These are phyloP conservation scores for Leucoma salicis DNA, from an alignment of 2,888 invertebrate species.

Conservation along the genomic window DNA sequence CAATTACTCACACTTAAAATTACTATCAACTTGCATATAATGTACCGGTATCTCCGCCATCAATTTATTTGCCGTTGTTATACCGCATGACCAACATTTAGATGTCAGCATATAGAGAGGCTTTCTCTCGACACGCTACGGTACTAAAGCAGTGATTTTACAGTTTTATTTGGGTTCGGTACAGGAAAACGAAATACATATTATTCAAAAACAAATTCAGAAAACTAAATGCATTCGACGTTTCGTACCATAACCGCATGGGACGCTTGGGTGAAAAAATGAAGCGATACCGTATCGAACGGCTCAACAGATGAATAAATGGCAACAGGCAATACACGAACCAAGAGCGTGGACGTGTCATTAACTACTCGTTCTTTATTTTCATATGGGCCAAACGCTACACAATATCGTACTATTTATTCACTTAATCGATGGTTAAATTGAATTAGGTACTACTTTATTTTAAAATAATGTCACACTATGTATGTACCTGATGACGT, in stretches of 20 bases:
- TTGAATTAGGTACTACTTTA: no score
- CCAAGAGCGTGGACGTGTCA: neutral
- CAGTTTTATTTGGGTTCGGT: no score
- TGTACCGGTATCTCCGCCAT: constrained; percentile 1
- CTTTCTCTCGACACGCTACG: constrained; percentile 7
- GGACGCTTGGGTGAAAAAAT: no score
- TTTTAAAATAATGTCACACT: no score
- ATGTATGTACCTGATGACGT: no score
- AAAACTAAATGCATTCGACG: no score
- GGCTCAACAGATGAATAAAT: neutral
- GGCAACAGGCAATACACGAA: neutral
- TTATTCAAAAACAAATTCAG: no score
- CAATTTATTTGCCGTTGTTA: constrained; percentile 2
- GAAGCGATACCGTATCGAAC: neutral
- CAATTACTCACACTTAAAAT: neutral
- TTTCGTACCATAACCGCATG: no score
- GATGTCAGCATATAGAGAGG: constrained; percentile 3
- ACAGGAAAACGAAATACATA: no score
- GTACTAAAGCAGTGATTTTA: constrained; percentile 7
- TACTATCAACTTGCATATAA: neutral
- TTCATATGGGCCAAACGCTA: constrained; percentile 4
- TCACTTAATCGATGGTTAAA: no score
- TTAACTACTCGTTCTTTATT: no score
- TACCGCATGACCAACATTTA: constrained; percentile 6
- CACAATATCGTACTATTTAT: no score